Base-by-base conservation (phyloP, 2,113 vertebrate species). In the Bujurquina vittata region DNA sequence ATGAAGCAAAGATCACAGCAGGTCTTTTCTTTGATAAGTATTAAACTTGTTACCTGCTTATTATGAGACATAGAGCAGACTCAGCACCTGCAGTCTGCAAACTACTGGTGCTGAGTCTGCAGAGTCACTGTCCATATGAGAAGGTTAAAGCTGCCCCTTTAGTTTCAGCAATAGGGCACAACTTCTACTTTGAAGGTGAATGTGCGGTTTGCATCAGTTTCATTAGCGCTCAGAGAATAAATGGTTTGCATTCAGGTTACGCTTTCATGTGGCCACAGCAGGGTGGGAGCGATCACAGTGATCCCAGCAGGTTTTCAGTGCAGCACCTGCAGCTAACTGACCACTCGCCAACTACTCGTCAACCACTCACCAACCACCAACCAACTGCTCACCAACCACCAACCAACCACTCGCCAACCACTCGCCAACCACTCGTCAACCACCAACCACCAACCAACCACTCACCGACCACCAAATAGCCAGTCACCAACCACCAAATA, bases 91-190 rank as follows among this genome's bases (percentile, higher is more conserved):
- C 22, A 43, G 2, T 65, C 40, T 65, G n/a, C 12, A 7, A 33
- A 33, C 33, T 1, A 33, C 33, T 7, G 33, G 33, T 33, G 33
- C 33, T 33, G 33, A 6, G 33, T 7, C 33, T 7, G 33, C 6
- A 33, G 33, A 33, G 33, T 33, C 33, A 33, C 6, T 33, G 6
- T 33, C 31, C 31, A 33, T 6, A 33, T 33, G 31, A 33, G 4
- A 33, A 33, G 6, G 29, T 31, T 5, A 18, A 49, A 67, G 15
- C 8, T 26, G 63, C 63, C 26, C 22, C 40, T 67, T 18, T 29
- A 46, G 63, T 26, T 46, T 67, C 0, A 46, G 63, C 4, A 10
- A 0, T 67, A 26, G 49, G 18, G 63, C 15, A 69, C 10, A 49
- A 29, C 63, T 0, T 69, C 46, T 29, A 29, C 1, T 1, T 49